Percentiles rank a stretch among this genome's conserved stretches.
phyloP scores from a whole-genome alignment of 2,797 vertebrate genomes.

The Morus bassanus region DNA sequence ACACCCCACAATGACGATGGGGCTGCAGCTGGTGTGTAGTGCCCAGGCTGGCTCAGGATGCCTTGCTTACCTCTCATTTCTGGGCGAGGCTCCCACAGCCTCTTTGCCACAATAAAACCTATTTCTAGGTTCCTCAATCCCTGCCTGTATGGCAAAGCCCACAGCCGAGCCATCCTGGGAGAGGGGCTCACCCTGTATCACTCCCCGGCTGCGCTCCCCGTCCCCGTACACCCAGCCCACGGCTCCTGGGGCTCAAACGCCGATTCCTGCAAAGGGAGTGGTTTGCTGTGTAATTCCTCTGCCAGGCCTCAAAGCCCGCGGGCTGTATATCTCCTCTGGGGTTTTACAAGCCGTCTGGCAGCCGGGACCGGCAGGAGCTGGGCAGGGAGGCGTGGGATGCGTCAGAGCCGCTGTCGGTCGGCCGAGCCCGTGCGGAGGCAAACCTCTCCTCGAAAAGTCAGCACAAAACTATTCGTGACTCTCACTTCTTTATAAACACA shows the following conservation, averaged over 20 bases:
- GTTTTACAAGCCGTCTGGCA: background rate
- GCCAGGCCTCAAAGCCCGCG: background rate
- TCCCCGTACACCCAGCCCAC: background rate
- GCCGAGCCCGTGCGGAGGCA: background rate
- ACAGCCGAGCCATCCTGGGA: background rate
- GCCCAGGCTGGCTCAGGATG: fast-evolving
- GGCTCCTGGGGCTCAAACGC: background rate
- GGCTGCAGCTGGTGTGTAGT: background rate
- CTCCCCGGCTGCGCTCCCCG: fast-evolving
- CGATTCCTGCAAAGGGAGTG: background rate
- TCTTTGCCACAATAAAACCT: background rate
- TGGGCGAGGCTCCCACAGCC: background rate
- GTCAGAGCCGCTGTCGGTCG: background rate
- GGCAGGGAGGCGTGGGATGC: background rate
- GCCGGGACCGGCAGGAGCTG: background rate
- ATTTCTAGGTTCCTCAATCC: background rate
- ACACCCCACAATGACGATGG: background rate
- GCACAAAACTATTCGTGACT: constrained; percentile 37
- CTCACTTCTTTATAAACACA: constrained; percentile 10
- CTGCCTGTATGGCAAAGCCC: background rate
- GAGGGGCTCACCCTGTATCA: background rate
- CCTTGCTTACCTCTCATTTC: background rate
- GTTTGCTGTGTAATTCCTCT: background rate
- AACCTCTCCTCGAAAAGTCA: constrained; percentile 43
- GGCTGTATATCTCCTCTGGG: background rate